phyloP scores from a whole-genome alignment of 2,797 vertebrate genomes.

The Hypotaenidia okinawae region DNA sequence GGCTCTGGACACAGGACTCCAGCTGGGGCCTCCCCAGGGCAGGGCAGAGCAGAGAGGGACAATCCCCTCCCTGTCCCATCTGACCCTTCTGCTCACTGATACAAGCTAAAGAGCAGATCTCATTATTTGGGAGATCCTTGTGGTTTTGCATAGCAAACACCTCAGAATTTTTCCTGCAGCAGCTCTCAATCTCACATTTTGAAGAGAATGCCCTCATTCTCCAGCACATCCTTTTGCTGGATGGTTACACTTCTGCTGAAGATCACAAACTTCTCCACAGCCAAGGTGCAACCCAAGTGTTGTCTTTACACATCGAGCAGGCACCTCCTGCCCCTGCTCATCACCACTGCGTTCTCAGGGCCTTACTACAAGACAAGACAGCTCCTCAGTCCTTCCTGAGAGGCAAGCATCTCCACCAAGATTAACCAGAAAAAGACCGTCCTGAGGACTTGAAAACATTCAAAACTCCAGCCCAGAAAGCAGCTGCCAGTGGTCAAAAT shows the following conservation, averaged over 20 bases:
- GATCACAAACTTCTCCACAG: not conserved
- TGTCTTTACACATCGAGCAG: not conserved
- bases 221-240: not conserved
- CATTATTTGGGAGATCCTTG: not conserved
- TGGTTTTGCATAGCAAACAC: not conserved
- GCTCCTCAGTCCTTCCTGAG: not conserved
- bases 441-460: not conserved
- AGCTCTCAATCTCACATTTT: not conserved
- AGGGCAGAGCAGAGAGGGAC: too few species aligned
- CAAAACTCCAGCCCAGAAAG: slow-evolving; percentile 21
- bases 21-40: too few species aligned
- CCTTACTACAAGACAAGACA: not conserved
- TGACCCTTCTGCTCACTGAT: not conserved
- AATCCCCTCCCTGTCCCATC: too few species aligned
- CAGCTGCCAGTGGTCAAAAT: slow-evolving; percentile 36
- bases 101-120: not conserved
- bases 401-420: not conserved
- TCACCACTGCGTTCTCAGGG: not conserved
- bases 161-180: not conserved
- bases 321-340: not conserved
- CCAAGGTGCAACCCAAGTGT: not conserved
- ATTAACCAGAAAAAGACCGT: not conserved
- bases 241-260: not conserved
- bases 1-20: too few species aligned
- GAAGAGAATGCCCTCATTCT: not conserved